Conservation (phyloP, 2,113 vertebrate genomes). For the Mesitornis unicolor region DNA sequence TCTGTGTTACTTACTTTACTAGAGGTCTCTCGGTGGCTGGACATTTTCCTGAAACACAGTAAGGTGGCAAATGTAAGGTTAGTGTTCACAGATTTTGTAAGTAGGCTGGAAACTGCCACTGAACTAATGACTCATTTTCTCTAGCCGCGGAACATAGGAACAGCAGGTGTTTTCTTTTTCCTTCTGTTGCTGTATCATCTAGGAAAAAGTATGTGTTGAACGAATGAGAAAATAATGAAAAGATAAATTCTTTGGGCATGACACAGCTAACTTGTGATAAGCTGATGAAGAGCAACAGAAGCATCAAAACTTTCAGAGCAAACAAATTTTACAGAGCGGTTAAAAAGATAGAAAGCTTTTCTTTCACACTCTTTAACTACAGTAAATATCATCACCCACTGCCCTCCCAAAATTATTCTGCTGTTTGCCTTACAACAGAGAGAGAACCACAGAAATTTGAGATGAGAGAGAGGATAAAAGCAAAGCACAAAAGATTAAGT, state of each 20-base stretch:
- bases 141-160: constrained; percentile 30
- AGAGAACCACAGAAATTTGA: background rate
- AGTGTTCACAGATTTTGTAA: constrained; percentile 3
- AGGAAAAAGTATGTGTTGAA: background rate
- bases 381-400: background rate
- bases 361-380: background rate
- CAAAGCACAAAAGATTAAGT: background rate
- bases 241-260: constrained; percentile 31
- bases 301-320: background rate
- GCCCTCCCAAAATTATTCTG: background rate
- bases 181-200: constrained; percentile 33
- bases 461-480: background rate
- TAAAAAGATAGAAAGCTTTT: background rate
- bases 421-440: background rate
- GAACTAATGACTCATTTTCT: constrained; percentile 62
- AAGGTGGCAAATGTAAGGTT: background rate
- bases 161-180: constrained; percentile 51
- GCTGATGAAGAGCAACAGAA: background rate
- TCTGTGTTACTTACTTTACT: background rate
- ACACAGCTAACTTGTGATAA: constrained; percentile 14
- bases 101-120: constrained; percentile 37
- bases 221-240: constrained; percentile 43
- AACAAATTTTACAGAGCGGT: background rate
- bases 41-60: background rate
- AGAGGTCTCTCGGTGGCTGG: background rate